Percentiles rank a stretch among this genome's conserved stretches.
phyloP scores from a whole-genome alignment of 2,888 invertebrate genomes.

The Holacanthella duospinosa region DNA sequence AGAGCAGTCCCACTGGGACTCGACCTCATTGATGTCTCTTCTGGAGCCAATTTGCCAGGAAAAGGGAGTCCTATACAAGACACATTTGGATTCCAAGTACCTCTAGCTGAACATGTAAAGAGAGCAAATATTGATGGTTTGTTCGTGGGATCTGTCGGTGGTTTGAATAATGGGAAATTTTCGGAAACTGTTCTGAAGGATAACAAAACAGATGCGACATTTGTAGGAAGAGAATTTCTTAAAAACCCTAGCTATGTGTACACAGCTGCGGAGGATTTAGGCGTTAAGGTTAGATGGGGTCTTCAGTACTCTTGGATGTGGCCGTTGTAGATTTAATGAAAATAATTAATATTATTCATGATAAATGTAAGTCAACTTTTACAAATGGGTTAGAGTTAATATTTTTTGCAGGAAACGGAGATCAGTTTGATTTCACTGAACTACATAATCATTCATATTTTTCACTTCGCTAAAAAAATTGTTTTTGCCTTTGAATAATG shows the following conservation, averaged over 20 bases:
- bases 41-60: constrained; percentile 10
- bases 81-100: constrained; percentile 9
- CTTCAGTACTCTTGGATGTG: constrained; percentile 14
- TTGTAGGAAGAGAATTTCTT: constrained; percentile 8
- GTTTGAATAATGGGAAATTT: neutral
- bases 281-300: constrained; percentile 8
- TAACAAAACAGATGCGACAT: neutral
- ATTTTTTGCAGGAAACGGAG: too few relatives aligned
- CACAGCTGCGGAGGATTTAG: constrained; percentile 10
- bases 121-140: constrained; percentile 8
- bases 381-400: too few relatives aligned
- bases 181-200: constrained; percentile 3
- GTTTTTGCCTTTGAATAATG: too few relatives aligned
- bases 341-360: too few relatives aligned
- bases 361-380: too few relatives aligned
- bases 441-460: too few relatives aligned
- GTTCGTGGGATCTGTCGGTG: constrained; percentile 7
- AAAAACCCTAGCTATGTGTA: constrained; percentile 6
- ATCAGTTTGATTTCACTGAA: too few relatives aligned
- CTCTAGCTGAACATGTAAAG: constrained; percentile 10
- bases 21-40: constrained; percentile 12
- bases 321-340: neutral
- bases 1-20: constrained; percentile 7
- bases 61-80: neutral
- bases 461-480: too few relatives aligned